A percentile compares a stretch with the other conserved stretches of the same genome.
phyloP scores from a whole-genome alignment of 2,113 vertebrate genomes.

The Istiophorus platypterus region DNA sequence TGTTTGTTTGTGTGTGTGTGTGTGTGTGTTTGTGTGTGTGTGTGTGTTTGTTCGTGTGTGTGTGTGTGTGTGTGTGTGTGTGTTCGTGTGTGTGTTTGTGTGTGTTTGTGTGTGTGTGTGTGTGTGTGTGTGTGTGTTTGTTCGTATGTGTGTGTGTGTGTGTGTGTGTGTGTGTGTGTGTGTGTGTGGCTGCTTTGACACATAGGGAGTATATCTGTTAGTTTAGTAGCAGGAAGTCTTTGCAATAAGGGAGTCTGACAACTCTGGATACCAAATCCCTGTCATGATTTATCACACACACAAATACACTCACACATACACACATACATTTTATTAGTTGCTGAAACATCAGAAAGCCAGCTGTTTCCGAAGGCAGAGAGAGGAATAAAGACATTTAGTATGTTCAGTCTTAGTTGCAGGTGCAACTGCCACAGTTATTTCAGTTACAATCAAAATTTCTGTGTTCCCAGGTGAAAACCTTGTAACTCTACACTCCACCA shows the following conservation, averaged over 20 bases:
- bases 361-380: conserved; percentile 59
- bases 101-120: too few species aligned
- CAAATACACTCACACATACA: conserved; percentile 25
- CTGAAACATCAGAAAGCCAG: conserved; percentile 75
- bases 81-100: conserved; percentile 13
- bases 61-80: conserved; percentile 9
- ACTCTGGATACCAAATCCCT: conserved; percentile 54
- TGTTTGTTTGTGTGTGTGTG: too few species aligned
- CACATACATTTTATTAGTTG: conserved; percentile 74
- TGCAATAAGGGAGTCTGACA: conserved; percentile 68
- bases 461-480: conserved; percentile 41
- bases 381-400: conserved; percentile 34
- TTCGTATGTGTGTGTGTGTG: conserved; percentile 12
- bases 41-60: conserved; percentile 9
- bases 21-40: too few species aligned
- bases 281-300: conserved; percentile 71
- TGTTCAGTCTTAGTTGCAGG: conserved; percentile 4
- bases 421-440: conserved; percentile 19
- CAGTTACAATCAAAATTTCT: conserved; percentile 32
- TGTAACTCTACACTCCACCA: conserved; percentile 6
- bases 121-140: neutral
- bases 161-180: conserved; percentile 19
- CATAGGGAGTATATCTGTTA: conserved; percentile 43
- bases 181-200: conserved; percentile 29
- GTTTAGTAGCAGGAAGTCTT: conserved; percentile 68